These are phyloP conservation scores for Chrysolophus pictus DNA, from an alignment of 2,797 vertebrate genomes.

Conservation along the genomic window DNA sequence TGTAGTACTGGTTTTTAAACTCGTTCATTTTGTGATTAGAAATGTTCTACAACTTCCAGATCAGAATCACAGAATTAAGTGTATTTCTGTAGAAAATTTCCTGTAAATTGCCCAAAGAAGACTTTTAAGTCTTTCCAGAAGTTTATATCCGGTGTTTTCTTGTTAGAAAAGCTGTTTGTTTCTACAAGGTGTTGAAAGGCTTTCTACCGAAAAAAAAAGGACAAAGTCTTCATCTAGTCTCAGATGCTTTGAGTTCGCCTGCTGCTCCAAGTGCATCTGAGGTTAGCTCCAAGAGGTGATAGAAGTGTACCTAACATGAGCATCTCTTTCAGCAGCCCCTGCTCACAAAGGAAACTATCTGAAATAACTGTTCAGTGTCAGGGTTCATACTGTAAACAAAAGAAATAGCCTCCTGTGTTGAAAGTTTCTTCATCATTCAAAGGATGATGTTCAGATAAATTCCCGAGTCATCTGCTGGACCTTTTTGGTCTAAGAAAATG, in stretches of 20 bases:
- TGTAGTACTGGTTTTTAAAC: rapidly evolving
- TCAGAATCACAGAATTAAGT: background rate
- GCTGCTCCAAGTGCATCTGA: background rate
- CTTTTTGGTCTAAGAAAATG: background rate
- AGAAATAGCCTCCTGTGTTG: background rate
- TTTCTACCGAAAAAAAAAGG: background rate
- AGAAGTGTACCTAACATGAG: background rate
- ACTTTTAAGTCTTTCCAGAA: background rate
- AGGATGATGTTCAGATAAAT: background rate
- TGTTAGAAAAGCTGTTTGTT: background rate
- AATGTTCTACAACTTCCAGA: background rate
- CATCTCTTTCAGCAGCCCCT: background rate
- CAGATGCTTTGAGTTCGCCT: background rate
- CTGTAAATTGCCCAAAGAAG: background rate
- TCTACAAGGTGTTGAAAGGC: background rate
- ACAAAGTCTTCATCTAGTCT: background rate
- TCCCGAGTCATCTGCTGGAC: background rate
- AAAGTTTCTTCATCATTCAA: background rate
- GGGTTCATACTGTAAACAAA: background rate
- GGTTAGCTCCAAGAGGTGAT: background rate
- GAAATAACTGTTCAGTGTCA: background rate
- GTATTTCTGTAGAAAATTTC: background rate
- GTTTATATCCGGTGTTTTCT: background rate
- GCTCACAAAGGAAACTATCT: background rate
- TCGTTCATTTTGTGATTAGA: background rate